These are phyloP conservation scores for Ptycholaimellus sp. DNA, from an alignment of 2,888 invertebrate genomes.

Conservation along the genomic window DNA sequence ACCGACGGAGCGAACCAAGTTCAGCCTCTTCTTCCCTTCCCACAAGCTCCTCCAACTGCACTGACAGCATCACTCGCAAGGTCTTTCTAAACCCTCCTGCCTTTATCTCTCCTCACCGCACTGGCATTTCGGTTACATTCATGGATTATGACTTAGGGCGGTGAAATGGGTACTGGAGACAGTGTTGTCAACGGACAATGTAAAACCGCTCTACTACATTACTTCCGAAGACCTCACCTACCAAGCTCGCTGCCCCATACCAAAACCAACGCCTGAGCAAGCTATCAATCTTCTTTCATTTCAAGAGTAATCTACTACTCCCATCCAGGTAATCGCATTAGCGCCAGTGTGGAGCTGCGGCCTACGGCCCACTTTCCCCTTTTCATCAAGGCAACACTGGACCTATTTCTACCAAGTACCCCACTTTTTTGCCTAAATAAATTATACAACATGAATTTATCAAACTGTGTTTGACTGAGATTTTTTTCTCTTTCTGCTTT, in stretches of 20 bases:
- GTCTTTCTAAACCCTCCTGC: constrained; percentile 7
- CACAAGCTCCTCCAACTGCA: constrained; percentile 21
- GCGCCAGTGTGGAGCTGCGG: no score
- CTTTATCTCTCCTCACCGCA: neutral
- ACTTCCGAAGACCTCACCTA: constrained; percentile 24
- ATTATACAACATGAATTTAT: no score
- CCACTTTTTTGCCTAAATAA: no score
- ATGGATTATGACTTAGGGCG: constrained; percentile 13
- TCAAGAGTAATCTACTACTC: no score
- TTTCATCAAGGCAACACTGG: no score
- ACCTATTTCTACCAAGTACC: no score
- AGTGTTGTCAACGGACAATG: constrained; percentile 24
- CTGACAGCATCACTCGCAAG: constrained; percentile 21
- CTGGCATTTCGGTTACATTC: no score
- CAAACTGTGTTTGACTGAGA: no score
- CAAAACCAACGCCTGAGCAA: neutral
- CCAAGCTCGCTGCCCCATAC: constrained; percentile 17
- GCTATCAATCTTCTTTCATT: neutral
- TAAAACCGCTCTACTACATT: constrained; percentile 25
- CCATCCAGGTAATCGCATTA: no score
- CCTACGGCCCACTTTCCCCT: no score
- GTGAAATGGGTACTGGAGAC: constrained; percentile 22
- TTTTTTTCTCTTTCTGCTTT: no score
- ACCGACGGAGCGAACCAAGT: constrained; percentile 17
- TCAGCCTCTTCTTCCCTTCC: constrained; percentile 21